phyloP scores from a whole-genome alignment of 2,888 invertebrate genomes.

The Caenorhabditis zanzibari region DNA sequence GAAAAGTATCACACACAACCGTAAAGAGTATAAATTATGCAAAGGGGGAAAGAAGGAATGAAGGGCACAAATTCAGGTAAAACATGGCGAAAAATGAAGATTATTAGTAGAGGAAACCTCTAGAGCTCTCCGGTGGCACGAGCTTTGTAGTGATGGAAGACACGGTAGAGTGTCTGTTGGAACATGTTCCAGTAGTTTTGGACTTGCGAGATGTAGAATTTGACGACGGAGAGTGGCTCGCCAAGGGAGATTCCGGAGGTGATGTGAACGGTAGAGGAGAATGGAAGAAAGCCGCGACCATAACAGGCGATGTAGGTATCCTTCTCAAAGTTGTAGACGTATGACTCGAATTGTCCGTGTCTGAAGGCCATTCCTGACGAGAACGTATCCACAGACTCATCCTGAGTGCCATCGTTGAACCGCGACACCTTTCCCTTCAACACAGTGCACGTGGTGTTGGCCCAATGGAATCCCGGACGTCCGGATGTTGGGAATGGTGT shows the following conservation, averaged over 20 bases:
- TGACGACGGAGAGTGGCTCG: conserved; percentile 71
- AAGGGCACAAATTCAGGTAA: not conserved
- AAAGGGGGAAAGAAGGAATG: no score
- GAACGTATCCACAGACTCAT: conserved; percentile 69
- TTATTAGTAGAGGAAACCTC: conserved; percentile 2
- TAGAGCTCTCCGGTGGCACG: conserved; percentile 75
- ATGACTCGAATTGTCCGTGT: conserved; percentile 82
- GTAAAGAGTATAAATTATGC: conserved; percentile 6
- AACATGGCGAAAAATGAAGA: conserved; percentile 12
- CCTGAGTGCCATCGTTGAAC: conserved; percentile 62
- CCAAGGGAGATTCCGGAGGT: conserved; percentile 66
- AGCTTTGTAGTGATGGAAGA: conserved; percentile 75
- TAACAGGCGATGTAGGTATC: conserved; percentile 80
- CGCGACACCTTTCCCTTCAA: conserved; percentile 79
- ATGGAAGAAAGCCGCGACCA: conserved; percentile 78
- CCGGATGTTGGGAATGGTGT: conserved; percentile 77
- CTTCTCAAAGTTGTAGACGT: conserved; percentile 76
- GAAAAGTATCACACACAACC: not conserved
- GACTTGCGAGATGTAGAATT: conserved; percentile 66
- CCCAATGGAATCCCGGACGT: conserved; percentile 82
- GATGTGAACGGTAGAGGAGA: conserved; percentile 48
- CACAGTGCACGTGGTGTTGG: conserved; percentile 82
- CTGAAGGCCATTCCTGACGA: conserved; percentile 78
- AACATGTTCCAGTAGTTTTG: conserved; percentile 67
- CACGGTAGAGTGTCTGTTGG: conserved; percentile 41